A percentile compares a stretch with the other conserved stretches of the same genome.
Evolutionary conservation across 2,888 invertebrate species (phyloP).

Genomic region (Lasioglossum vierecki): DNA sequence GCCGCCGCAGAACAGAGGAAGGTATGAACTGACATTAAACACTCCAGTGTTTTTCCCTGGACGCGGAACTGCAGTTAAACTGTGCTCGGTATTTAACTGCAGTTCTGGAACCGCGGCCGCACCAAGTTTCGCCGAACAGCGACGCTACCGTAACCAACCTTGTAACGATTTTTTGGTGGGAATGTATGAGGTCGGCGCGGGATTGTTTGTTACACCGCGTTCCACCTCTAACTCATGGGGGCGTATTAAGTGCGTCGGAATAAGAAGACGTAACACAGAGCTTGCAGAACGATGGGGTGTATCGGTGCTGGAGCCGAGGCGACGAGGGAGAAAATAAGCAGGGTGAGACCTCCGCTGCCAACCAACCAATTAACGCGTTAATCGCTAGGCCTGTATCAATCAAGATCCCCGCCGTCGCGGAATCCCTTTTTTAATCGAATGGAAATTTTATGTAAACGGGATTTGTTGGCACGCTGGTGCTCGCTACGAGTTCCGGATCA

Average conservation of each 20-base stretch:
- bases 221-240: not conserved
- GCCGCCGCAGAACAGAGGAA: conserved; percentile 5
- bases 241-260: not conserved
- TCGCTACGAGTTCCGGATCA: not conserved
- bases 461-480: not conserved
- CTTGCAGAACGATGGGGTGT: not conserved
- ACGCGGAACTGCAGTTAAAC: conserved; percentile 37
- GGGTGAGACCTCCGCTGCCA: not conserved
- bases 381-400: not conserved
- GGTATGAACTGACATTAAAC: conserved; percentile 38
- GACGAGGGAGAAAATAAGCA: not conserved
- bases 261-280: not conserved
- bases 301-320: not conserved
- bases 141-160: not conserved
- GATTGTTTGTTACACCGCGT: not conserved
- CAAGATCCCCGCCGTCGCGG: not conserved
- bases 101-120: conserved; percentile 27
- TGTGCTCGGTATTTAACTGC: conserved; percentile 40
- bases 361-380: conserved; percentile 9
- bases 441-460: not conserved
- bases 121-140: conserved; percentile 11
- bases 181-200: not conserved
- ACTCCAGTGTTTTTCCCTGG: conserved; percentile 30
- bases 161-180: conserved; percentile 20
- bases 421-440: conserved; percentile 7